Evolutionary conservation across 2,113 vertebrate genomes (phyloP), one percentile per base, ranked within the genome.

Genomic region (Eublepharis macularius): DNA sequence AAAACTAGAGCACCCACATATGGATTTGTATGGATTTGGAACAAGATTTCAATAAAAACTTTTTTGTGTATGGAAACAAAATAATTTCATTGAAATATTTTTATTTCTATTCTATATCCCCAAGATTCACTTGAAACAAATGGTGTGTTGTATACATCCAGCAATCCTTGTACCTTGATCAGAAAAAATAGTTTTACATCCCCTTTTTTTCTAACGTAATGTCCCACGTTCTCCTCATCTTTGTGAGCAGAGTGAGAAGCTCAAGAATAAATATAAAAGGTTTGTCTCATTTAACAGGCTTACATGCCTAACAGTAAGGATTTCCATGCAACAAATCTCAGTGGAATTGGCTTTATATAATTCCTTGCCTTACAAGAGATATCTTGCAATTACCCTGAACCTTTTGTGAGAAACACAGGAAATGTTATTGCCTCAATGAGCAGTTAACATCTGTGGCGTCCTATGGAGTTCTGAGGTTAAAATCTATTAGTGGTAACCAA

Each of bases 401-500:
- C 83, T 93, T 93, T 91, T 89, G 82, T 92, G 89, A 94, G 90
- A 92, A 93, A 88, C 81, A 91, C 86, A 66, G 90, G 84, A 95
- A 90, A 91, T 91, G 88, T 91, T 91, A 93, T 74, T 90, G 88
- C 93, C 87, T 94, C 81, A 32, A 47, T 91, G 88, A 95, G 88
- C 88, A 92, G 89, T 92, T 94, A 95, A 92, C 87, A 94, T 93
- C 91, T 94, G 92, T 89, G 91, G 72, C 86, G 93, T 94, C 94
- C 93, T 87, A 92, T 92, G 76, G 94, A 96, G 93, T 90, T 92
- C 86, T 90, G 89, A 93, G 90, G 83, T 93, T 93, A 92, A 95
- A 95, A 94, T 93, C 93, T 96, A 93, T 95, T 95, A 95, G 89
- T 78, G 75, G 90, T 92, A 94, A 95, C 86, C 87, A 88, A 91